phyloP scores from a whole-genome alignment of 30 jellyfish, hydroid and myxozoan species.

The Aurelia aurita region DNA sequence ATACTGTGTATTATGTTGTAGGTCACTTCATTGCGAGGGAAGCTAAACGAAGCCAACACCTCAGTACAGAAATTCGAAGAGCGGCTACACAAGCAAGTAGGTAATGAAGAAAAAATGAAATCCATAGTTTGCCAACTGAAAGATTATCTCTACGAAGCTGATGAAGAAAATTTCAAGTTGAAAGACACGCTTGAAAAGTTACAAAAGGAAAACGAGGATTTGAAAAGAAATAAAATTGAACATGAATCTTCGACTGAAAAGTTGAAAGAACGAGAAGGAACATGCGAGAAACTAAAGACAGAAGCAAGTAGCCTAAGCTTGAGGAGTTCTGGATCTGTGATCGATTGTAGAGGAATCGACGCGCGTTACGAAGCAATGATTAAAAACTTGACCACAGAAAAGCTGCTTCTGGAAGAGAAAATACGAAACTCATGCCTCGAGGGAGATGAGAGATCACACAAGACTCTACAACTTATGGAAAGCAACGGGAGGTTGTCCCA shows the following conservation, averaged over 20 bases:
- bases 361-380: conserved; percentile 1
- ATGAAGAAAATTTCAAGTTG: conserved; percentile 23
- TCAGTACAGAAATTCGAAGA: conserved; percentile 8
- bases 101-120: conserved; percentile 23
- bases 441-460: conserved; percentile 11
- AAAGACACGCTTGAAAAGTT: conserved; percentile 3
- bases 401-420: conserved; percentile 12
- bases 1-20: background rate
- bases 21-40: conserved; percentile 12
- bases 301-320: background rate
- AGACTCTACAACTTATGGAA: conserved; percentile 14
- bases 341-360: background rate
- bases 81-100: conserved; percentile 25
- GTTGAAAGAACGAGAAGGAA: background rate
- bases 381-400: conserved; percentile 13
- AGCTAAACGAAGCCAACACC: conserved; percentile 33
- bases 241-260: conserved; percentile 7
- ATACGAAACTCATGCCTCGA: conserved; percentile 1
- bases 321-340: background rate
- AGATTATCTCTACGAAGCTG: conserved; percentile 14
- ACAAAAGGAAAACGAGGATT: background rate
- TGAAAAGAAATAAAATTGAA: background rate
- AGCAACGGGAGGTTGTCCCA: conserved; percentile 7
- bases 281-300: background rate
- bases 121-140: conserved; percentile 2